A percentile compares a stretch with the other conserved stretches of the same genome.
Evolutionary conservation across 1,140 invertebrate species (phyloP).

Genomic region (Lysiphlebus fabarum): DNA sequence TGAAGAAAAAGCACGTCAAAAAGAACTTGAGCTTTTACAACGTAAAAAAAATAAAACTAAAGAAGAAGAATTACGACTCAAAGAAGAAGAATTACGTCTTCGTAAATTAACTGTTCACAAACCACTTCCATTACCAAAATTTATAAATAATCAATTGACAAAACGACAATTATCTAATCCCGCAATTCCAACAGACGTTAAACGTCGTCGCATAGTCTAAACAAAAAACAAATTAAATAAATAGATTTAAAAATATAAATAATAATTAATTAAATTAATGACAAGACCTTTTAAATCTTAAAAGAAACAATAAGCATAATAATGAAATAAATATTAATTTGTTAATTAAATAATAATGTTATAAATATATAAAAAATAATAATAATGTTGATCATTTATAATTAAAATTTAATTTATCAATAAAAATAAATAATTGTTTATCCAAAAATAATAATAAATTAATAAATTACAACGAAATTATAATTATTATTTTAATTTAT

Average conservation of each 20-base stretch:
- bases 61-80: background rate
- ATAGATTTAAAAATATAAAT: no score
- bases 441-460: background rate
- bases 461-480: no score
- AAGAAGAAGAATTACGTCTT: background rate
- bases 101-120: conserved; percentile 19
- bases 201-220: conserved; percentile 28
- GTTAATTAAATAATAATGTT: no score
- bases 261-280: no score
- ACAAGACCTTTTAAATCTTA: no score
- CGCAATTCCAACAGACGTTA: conserved; percentile 15
- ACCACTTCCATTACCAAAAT: conserved; percentile 27
- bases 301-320: no score
- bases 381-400: no score
- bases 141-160: background rate
- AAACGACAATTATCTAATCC: conserved; percentile 31
- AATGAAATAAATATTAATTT: no score
- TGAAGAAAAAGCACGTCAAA: conserved; percentile 20
- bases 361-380: no score
- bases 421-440: background rate
- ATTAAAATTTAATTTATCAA: background rate
- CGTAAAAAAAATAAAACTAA: conserved; percentile 11
- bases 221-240: background rate
- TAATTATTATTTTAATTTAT: background rate
- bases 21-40: conserved; percentile 15